These are phyloP conservation scores for Stratiomys singularior DNA, from an alignment of 2,888 invertebrate species.

Conservation along the genomic window DNA sequence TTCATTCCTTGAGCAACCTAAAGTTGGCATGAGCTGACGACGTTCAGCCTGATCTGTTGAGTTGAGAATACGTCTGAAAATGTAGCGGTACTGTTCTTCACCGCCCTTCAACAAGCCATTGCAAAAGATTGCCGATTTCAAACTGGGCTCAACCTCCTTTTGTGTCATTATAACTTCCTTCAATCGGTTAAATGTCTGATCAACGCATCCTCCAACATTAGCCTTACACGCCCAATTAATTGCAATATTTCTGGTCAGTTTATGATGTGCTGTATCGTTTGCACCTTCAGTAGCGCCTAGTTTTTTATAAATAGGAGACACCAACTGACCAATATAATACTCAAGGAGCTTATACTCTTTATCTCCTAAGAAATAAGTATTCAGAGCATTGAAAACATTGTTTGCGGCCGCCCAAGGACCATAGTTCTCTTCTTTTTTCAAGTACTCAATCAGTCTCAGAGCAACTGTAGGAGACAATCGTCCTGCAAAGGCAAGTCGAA, in stretches of 20 bases:
- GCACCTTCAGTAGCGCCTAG: conserved; percentile 59
- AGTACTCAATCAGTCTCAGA: conserved; percentile 57
- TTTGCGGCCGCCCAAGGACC: conserved; percentile 61
- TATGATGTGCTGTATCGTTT: conserved; percentile 60
- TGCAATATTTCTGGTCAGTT: conserved; percentile 58
- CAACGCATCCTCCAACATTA: conserved; percentile 57
- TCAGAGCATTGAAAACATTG: conserved; percentile 55
- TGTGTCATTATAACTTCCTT: conserved; percentile 54
- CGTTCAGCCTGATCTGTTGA: conserved; percentile 72
- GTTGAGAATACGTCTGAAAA: conserved; percentile 68
- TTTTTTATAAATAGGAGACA: conserved; percentile 58
- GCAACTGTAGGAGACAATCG: neutral
- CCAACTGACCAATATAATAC: conserved; percentile 56
- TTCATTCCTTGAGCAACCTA: conserved; percentile 73
- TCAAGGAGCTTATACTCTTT: conserved; percentile 56
- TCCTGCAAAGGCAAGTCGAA: conserved; percentile 2
- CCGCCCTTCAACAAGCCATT: conserved; percentile 62
- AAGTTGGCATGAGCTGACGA: conserved; percentile 69
- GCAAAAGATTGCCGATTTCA: conserved; percentile 62
- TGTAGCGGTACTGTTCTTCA: conserved; percentile 71
- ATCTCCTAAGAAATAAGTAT: conserved; percentile 59
- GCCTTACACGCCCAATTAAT: conserved; percentile 62
- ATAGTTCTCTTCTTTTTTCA: conserved; percentile 60
- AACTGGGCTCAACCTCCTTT: conserved; percentile 59
- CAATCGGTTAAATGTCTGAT: conserved; percentile 58